A percentile compares a stretch with the other conserved stretches of the same genome.
These are phyloP conservation scores for Catharus fuscescens DNA, from an alignment of 2,113 vertebrate genomes.

Conservation along the genomic window DNA sequence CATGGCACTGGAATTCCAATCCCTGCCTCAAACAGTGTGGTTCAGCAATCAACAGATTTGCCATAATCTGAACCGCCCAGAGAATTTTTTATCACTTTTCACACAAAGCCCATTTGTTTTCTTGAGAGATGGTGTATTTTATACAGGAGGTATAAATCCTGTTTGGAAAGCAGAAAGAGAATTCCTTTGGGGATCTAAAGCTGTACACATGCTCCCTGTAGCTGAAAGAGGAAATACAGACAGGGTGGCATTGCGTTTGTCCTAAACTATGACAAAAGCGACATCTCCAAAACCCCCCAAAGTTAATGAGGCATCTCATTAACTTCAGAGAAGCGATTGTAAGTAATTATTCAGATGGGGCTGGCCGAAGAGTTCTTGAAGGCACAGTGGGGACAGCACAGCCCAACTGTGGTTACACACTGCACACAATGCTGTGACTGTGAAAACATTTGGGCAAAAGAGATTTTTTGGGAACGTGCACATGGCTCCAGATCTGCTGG, in stretches of 20 bases:
- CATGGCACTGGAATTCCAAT: not conserved
- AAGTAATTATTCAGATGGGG: not conserved
- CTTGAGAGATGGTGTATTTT: not conserved
- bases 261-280: not conserved
- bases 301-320: not conserved
- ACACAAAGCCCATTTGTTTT: not conserved
- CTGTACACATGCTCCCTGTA: not conserved
- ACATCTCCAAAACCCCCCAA: not conserved
- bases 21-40: not conserved
- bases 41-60: not conserved
- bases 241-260: rapidly evolving
- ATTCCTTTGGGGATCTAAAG: not conserved
- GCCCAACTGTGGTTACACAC: rapidly evolving
- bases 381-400: rapidly evolving
- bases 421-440: rapidly evolving
- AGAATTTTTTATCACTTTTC: not conserved
- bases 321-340: not conserved
- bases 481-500: not conserved
- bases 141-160: not conserved
- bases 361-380: not conserved
- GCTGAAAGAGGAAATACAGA: not conserved
- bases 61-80: not conserved
- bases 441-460: not conserved
- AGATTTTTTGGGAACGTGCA: not conserved
- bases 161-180: not conserved